Percentiles rank a stretch among this genome's conserved stretches.
phyloP scores from a whole-genome alignment of 2,888 invertebrate species.

The Erynnis tages region DNA sequence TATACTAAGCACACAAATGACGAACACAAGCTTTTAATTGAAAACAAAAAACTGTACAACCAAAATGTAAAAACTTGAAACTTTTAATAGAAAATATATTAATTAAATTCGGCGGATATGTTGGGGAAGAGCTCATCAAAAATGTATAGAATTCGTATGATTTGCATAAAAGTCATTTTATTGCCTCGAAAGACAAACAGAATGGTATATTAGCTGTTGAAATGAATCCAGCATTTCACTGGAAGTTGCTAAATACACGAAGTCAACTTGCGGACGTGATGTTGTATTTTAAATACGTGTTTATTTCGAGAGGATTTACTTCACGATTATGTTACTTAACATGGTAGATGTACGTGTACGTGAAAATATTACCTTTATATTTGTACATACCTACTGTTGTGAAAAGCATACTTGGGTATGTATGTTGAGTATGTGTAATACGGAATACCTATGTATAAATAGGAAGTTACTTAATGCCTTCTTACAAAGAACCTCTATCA shows the following conservation, averaged over 20 bases:
- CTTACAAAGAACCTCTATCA: too few relatives aligned
- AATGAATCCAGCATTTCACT: conserved; percentile 57
- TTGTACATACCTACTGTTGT: too few relatives aligned
- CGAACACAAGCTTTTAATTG: neutral
- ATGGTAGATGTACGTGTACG: too few relatives aligned
- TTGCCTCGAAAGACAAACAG: conserved; percentile 81
- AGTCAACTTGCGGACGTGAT: conserved; percentile 17
- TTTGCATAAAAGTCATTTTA: conserved; percentile 82
- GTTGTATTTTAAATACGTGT: conserved; percentile 10
- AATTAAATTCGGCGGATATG: conserved; percentile 73
- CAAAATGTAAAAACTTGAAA: conserved; percentile 50
- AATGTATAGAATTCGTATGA: conserved; percentile 82
- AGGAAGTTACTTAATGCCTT: too few relatives aligned
- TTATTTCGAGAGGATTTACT: too few relatives aligned
- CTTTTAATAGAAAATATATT: conserved; percentile 75
- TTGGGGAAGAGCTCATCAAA: conserved; percentile 71
- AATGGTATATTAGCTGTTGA: conserved; percentile 77
- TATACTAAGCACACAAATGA: too few relatives aligned
- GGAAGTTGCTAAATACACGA: conserved; percentile 23
- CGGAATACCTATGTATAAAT: too few relatives aligned
- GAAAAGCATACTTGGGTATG: too few relatives aligned
- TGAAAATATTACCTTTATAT: too few relatives aligned
- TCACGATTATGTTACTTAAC: too few relatives aligned
- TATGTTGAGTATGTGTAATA: too few relatives aligned
- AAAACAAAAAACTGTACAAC: conserved; percentile 3